Conservation (phyloP, 1,140 invertebrate genomes). For the Schlechtendalia chinensis region DNA sequence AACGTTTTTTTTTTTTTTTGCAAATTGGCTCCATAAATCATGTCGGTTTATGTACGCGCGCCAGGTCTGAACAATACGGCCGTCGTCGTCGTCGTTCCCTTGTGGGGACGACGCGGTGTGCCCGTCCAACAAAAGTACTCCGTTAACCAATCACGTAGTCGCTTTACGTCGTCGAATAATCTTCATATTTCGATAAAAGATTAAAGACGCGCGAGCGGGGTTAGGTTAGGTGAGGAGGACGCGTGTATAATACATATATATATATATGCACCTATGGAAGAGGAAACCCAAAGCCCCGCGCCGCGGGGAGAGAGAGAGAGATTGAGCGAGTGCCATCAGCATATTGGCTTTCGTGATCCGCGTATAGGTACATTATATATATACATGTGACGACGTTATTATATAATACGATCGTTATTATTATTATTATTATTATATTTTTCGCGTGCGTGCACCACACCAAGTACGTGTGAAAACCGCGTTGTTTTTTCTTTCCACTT, state of each 20-base stretch:
- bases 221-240: too few species aligned
- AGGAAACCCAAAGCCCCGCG: neutral
- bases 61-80: neutral
- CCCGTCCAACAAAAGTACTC: slow-evolving; percentile 8
- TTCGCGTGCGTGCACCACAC: too few species aligned
- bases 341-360: slow-evolving; percentile 25
- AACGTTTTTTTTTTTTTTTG: slow-evolving; percentile 21
- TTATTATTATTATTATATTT: neutral
- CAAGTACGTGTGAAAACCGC: too few species aligned
- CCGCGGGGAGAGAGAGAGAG: neutral
- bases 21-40: slow-evolving; percentile 45
- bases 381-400: neutral
- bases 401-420: neutral
- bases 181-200: slow-evolving; percentile 39
- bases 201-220: too few species aligned
- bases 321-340: neutral
- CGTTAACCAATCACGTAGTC: slow-evolving; percentile 29
- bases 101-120: neutral
- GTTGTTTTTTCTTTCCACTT: too few species aligned
- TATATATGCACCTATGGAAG: too few species aligned
- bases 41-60: neutral
- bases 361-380: neutral
- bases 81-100: slow-evolving; percentile 4
- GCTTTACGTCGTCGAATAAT: slow-evolving; percentile 24
- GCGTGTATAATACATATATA: too few species aligned